These are phyloP conservation scores for Plotosus lineatus DNA, from an alignment of 2,113 vertebrate genomes.

Conservation along the genomic window DNA sequence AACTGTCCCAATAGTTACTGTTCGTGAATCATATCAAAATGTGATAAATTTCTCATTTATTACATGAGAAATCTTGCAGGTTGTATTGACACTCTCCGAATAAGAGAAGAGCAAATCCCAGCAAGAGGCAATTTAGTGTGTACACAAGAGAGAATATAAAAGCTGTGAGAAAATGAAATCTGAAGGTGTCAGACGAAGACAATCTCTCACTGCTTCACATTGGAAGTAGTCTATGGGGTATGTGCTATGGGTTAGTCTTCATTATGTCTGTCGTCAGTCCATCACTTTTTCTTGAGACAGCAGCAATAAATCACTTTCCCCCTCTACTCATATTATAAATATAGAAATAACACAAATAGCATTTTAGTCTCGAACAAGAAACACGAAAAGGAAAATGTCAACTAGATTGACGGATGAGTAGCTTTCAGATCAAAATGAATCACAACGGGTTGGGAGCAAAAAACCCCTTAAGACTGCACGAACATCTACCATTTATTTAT, in stretches of 20 bases:
- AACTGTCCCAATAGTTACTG: neutral
- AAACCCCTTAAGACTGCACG: neutral
- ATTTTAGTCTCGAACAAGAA: neutral
- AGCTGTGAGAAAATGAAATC: neutral
- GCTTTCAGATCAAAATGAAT: neutral
- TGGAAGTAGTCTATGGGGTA: neutral
- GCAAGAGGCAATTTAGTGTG: slow-evolving; percentile 7
- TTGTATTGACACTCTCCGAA: neutral
- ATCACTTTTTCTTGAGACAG: neutral
- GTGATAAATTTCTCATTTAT: neutral
- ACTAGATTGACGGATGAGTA: neutral
- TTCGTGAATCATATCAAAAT: neutral
- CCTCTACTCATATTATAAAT: neutral
- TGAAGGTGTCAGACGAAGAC: neutral
- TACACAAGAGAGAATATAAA: slow-evolving; percentile 2
- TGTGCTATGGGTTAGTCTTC: neutral
- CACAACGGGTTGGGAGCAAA: neutral
- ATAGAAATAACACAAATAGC: neutral
- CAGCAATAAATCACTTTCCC: neutral
- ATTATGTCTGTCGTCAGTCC: neutral
- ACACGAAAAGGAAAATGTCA: neutral
- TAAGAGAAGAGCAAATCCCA: neutral
- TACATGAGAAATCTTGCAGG: neutral
- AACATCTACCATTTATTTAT: neutral
- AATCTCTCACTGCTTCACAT: neutral